phyloP scores from a whole-genome alignment of 1,140 invertebrate genomes.

The Ceratina calcarata region DNA sequence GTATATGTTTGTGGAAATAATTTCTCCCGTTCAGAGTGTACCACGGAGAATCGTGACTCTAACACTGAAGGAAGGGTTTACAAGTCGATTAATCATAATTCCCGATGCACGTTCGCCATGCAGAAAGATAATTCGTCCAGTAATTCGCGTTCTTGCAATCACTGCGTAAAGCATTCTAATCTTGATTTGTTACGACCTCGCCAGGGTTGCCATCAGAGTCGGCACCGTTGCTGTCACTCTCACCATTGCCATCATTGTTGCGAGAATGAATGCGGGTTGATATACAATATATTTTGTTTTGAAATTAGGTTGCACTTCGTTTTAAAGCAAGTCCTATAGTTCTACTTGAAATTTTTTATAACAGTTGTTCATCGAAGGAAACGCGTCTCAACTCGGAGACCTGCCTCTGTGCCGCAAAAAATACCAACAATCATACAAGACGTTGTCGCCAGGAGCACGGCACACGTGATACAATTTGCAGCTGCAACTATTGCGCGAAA shows the following conservation, averaged over 20 bases:
- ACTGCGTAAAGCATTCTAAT: conserved; percentile 25
- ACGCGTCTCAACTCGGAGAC: conserved; percentile 22
- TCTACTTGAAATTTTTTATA: background rate
- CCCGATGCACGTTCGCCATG: conserved; percentile 24
- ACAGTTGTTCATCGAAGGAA: conserved; percentile 11
- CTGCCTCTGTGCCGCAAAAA: conserved; percentile 13
- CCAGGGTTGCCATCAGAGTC: conserved; percentile 17
- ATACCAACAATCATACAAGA: too few species aligned
- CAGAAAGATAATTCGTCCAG: conserved; percentile 19
- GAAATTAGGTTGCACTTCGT: too few species aligned
- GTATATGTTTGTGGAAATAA: conserved; percentile 1
- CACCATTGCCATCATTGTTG: conserved; percentile 43
- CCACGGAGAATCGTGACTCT: background rate
- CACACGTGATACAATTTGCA: background rate
- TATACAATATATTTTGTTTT: background rate
- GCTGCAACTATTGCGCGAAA: conserved; percentile 24
- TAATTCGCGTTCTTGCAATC: conserved; percentile 2
- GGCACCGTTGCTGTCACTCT: conserved; percentile 14
- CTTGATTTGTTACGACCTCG: conserved; percentile 21
- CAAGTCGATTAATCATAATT: background rate
- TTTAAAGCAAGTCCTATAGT: background rate
- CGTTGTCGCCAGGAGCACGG: background rate
- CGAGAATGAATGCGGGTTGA: conserved; percentile 21
- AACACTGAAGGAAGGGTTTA: background rate
- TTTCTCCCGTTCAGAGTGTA: conserved; percentile 30